Evolutionary conservation across 2,797 vertebrate genomes (phyloP), one percentile per base, ranked within the genome.

Genomic region (Pterois miles): DNA sequence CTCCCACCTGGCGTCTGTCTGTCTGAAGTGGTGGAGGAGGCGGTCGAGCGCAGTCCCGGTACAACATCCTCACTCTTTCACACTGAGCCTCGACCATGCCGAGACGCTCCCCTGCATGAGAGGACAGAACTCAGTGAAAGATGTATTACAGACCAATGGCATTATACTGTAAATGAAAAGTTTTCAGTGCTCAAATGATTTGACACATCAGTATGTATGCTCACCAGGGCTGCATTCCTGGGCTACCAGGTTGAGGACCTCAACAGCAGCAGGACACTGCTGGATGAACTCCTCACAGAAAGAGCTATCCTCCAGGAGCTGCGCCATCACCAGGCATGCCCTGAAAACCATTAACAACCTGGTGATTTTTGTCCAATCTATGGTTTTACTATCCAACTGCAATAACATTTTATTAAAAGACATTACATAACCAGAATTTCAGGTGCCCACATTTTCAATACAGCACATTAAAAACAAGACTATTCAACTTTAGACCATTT

Each of bases 261-360:
- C 98, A 48, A 99, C 97, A 60, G 98, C 98, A 69, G 98, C 98
- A 53, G 98, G 98, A 86, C 98, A 99, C 86, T 99, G 98, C 87
- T 99, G 98, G 92, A 99, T 99, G 90, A 99, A 99, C 92, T 99
- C 98, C 93, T 99, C 98, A 95, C 98, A 99, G 91, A 99, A 99
- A 8, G 97, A 97, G 92, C 98, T 99, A 91, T 99, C 98, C 94
- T 99, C 98, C 84, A 99, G 94, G 68, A 99, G 95, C 94, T 99
- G 98, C 71, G 98, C 98, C 98, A 99, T 99, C 91, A 99, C 98
- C 92, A 99, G 94, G 86, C 98, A 99, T 52, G 98, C 96, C 94
- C 98, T 99, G 86, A 71, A 46, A 74, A 56, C 2, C 4, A 76
- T n/a, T 1, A 50, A 54, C 8, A 54, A 22, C 13, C 0, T 48